A percentile compares a stretch with the other conserved stretches of the same genome.
These are phyloP conservation scores for Melinopterus prodromus DNA, from an alignment of 2,888 invertebrate species.

Conservation along the genomic window DNA sequence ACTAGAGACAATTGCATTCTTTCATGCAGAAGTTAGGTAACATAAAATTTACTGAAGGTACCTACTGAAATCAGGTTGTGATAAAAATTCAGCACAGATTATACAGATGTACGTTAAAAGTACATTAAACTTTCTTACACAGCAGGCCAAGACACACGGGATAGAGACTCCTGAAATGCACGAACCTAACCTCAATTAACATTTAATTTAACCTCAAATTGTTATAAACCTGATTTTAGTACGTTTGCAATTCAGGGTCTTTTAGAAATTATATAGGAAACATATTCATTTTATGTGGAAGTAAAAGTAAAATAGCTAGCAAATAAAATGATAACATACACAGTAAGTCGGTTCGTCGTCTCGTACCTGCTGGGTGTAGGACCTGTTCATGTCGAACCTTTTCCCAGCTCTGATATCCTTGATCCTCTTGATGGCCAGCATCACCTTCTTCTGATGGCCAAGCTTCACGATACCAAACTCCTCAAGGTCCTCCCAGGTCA, in stretches of 20 bases:
- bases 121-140: no score
- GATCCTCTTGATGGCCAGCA: slow-evolving; percentile 95
- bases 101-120: background rate
- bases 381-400: slow-evolving; percentile 61
- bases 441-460: slow-evolving; percentile 98
- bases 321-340: slow-evolving; percentile 23
- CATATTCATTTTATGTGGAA: slow-evolving; percentile 17
- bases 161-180: background rate
- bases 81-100: background rate
- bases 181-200: background rate
- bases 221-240: background rate
- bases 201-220: background rate
- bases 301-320: slow-evolving; percentile 21
- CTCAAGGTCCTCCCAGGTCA: slow-evolving; percentile 99
- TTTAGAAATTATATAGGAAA: background rate
- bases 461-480: slow-evolving; percentile 93
- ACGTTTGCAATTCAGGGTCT: background rate
- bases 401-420: slow-evolving; percentile 93
- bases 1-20: slow-evolving; percentile 21
- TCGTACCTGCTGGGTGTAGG: slow-evolving; percentile 57
- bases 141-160: no score
- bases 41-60: background rate
- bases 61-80: background rate
- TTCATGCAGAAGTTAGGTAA: slow-evolving; percentile 15
- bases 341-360: slow-evolving; percentile 23